phyloP scores from a whole-genome alignment of 2,888 invertebrate species.

The Icerya purchasi region DNA sequence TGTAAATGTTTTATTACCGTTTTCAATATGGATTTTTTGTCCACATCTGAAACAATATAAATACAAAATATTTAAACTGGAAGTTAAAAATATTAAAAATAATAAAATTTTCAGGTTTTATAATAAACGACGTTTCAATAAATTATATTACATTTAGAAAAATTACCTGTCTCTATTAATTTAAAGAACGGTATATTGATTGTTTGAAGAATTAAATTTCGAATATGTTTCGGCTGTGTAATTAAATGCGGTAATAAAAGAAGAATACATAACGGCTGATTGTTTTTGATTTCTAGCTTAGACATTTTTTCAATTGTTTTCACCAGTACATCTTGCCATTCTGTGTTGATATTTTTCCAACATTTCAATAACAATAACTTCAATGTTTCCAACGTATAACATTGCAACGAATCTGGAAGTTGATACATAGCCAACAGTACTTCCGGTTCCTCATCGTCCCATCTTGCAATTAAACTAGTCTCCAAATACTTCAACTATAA shows the following conservation, averaged over 20 bases:
- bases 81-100: too few relatives aligned
- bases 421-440: constrained; percentile 33
- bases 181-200: constrained; percentile 7
- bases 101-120: too few relatives aligned
- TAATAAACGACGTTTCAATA: too few relatives aligned
- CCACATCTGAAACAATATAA: too few relatives aligned
- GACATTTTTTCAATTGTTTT: neutral
- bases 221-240: neutral
- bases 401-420: constrained; percentile 18
- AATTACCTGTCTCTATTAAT: constrained; percentile 1
- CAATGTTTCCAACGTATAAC: constrained; percentile 1
- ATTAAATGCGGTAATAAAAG: constrained; percentile 6
- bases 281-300: neutral
- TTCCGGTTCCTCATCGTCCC: constrained; percentile 40
- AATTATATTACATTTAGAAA: neutral
- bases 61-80: too few relatives aligned
- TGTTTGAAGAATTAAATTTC: neutral
- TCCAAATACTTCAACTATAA: constrained; percentile 5
- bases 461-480: constrained; percentile 17
- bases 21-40: too few relatives aligned
- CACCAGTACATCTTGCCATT: constrained; percentile 4
- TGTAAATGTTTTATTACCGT: too few relatives aligned
- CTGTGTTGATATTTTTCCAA: neutral
- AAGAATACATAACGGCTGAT: neutral
- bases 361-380: constrained; percentile 4